A percentile compares a stretch with the other conserved stretches of the same genome.
phyloP scores from a whole-genome alignment of 1,140 invertebrate species.

The Leptoteleia sp. region DNA sequence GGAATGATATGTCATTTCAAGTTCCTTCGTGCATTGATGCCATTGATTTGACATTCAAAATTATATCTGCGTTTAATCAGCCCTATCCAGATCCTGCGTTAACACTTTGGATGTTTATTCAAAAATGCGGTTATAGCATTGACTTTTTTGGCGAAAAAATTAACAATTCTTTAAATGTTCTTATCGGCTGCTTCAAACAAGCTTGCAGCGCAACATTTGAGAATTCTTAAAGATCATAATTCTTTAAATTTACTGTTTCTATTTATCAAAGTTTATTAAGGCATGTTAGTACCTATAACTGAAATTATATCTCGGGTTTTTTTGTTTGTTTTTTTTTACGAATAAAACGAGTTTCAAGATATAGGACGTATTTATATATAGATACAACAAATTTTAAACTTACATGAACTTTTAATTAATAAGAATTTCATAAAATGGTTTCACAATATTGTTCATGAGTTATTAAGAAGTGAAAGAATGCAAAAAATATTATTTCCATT shows the following conservation, averaged over 20 bases:
- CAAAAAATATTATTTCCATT: too few relatives aligned
- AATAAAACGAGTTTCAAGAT: too few relatives aligned
- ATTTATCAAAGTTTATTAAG: too few relatives aligned
- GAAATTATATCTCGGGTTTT: too few relatives aligned
- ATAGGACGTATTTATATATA: too few relatives aligned
- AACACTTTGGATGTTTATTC: conserved; percentile 44
- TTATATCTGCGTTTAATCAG: conserved; percentile 20
- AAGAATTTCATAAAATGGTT: too few relatives aligned
- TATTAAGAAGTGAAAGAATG: too few relatives aligned
- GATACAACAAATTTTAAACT: too few relatives aligned
- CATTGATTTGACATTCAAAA: conserved; percentile 45
- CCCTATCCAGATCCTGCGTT: conserved; percentile 35
- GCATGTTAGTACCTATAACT: too few relatives aligned
- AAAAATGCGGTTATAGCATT: conserved; percentile 47
- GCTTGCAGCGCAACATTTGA: conserved; percentile 3
- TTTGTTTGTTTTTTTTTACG: too few relatives aligned
- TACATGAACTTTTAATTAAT: too few relatives aligned
- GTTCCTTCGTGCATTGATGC: conserved; percentile 29
- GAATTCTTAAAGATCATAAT: conserved; percentile 10
- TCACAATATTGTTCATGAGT: too few relatives aligned
- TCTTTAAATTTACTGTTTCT: background rate
- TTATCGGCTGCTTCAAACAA: conserved; percentile 45
- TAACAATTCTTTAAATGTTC: conserved; percentile 40
- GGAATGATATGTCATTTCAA: conserved; percentile 22
- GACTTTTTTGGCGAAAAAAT: conserved; percentile 49